Evolutionary conservation across 2,797 vertebrate genomes (phyloP).

Genomic region (Rousettus madagascariensis): DNA sequence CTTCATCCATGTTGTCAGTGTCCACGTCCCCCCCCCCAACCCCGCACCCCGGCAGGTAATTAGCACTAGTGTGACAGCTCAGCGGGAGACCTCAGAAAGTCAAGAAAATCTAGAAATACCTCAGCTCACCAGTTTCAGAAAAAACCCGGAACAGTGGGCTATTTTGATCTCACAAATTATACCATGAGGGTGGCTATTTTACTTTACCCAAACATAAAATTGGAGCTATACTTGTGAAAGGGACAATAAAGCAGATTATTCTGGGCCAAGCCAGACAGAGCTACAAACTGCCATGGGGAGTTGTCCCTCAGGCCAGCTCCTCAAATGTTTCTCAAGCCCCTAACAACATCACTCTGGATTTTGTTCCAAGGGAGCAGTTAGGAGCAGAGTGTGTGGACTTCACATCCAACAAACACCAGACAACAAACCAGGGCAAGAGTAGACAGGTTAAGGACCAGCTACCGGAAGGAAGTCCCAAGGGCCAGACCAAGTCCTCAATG

Average conservation of each 20-base stretch:
- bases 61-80: background rate
- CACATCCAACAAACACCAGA: background rate
- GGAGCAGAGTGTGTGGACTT: background rate
- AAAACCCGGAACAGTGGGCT: background rate
- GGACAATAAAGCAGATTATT: background rate
- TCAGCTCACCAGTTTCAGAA: background rate
- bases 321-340: background rate
- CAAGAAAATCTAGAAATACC: constrained; percentile 5
- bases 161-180: background rate
- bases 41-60: background rate
- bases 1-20: background rate
- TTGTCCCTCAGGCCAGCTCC: background rate
- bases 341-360: background rate
- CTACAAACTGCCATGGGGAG: background rate
- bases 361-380: background rate
- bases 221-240: background rate
- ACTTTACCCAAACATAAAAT: background rate
- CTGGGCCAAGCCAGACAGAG: background rate
- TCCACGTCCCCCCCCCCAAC: background rate
- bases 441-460: background rate
- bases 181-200: background rate
- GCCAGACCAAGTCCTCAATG: background rate
- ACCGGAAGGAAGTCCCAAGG: background rate
- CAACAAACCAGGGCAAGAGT: no score
- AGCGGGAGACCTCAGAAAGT: background rate